Percentiles rank a stretch among this genome's conserved stretches.
phyloP scores from a whole-genome alignment of 2,888 invertebrate species.

The Temnothorax unifasciatus region DNA sequence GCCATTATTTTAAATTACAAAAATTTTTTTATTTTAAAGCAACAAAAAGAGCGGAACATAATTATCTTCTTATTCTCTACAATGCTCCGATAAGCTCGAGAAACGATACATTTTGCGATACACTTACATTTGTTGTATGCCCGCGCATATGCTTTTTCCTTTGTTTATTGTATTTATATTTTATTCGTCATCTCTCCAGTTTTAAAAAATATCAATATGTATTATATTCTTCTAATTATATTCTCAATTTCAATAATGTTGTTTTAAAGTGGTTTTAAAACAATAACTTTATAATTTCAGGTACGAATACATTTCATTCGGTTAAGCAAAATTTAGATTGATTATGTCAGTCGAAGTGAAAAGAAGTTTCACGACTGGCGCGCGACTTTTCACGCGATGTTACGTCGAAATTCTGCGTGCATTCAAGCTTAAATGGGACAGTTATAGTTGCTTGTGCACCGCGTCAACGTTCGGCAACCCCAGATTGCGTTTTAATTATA shows the following conservation, averaged over 20 bases:
- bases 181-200: neutral
- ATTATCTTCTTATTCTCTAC: neutral
- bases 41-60: neutral
- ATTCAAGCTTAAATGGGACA: constrained; percentile 49
- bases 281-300: neutral
- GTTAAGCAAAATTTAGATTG: constrained; percentile 30
- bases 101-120: neutral
- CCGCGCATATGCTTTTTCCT: neutral
- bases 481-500: constrained; percentile 43
- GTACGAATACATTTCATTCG: neutral
- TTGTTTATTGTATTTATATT: neutral
- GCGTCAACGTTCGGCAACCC: constrained; percentile 34
- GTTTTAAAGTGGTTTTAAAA: neutral
- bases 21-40: neutral
- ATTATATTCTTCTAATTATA: neutral
- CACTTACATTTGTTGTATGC: neutral
- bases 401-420: constrained; percentile 28
- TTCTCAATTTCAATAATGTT: neutral
- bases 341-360: constrained; percentile 47
- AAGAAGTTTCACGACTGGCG: constrained; percentile 15
- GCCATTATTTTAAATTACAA: neutral
- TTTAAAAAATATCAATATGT: neutral
- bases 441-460: constrained; percentile 1
- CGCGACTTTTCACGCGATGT: constrained; percentile 39
- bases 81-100: neutral